phyloP scores from a whole-genome alignment of 2,113 vertebrate species.

The Aptenodytes patagonicus region DNA sequence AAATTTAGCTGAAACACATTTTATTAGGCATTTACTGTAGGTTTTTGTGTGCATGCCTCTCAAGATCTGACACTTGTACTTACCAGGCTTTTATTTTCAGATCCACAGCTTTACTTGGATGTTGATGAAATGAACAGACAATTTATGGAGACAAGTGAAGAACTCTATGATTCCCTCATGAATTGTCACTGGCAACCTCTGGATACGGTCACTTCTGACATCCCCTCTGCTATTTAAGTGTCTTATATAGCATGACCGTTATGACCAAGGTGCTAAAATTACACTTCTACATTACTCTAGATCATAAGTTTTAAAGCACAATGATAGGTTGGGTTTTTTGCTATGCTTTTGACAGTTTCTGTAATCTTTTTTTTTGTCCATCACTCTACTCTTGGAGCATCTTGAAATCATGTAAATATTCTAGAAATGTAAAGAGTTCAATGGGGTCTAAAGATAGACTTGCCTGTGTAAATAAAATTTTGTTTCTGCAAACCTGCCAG shows the following conservation, averaged over 20 bases:
- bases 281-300: conserved; percentile 66
- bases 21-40: neutral
- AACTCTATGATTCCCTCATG: conserved; percentile 90
- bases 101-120: conserved; percentile 75
- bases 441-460: conserved; percentile 64
- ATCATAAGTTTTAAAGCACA: conserved; percentile 73
- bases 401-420: conserved; percentile 73
- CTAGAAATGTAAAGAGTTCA: conserved; percentile 74
- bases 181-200: conserved; percentile 88
- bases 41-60: neutral
- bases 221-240: conserved; percentile 74
- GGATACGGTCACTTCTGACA: conserved; percentile 81
- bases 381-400: conserved; percentile 45
- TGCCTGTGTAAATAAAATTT: conserved; percentile 73
- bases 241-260: conserved; percentile 73
- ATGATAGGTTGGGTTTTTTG: conserved; percentile 66
- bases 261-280: conserved; percentile 74
- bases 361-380: conserved; percentile 49
- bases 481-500: conserved; percentile 68
- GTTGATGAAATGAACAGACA: conserved; percentile 87
- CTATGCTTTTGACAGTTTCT: conserved; percentile 68
- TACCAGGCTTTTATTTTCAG: conserved; percentile 50
- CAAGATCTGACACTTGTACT: neutral
- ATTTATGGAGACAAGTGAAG: conserved; percentile 89
- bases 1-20: neutral